Percentiles rank a stretch among this genome's conserved stretches.
phyloP scores from a whole-genome alignment of 2,888 invertebrate species.

The Tachina fera region DNA sequence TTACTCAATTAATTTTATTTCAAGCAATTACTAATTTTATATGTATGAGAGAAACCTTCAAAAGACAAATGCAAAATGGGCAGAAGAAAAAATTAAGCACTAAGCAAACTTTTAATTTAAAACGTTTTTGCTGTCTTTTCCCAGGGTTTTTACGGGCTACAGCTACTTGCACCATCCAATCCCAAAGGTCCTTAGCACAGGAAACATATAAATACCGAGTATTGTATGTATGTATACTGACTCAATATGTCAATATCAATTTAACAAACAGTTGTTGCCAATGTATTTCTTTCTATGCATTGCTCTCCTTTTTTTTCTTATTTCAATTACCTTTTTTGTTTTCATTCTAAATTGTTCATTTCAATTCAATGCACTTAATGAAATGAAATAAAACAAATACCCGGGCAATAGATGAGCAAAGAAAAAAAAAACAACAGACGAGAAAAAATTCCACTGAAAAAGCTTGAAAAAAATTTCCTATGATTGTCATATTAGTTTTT shows the following conservation, averaged over 20 bases:
- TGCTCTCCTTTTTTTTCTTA: slow-evolving; percentile 27
- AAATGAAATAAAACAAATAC: slow-evolving; percentile 40
- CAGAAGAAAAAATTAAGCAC: not conserved
- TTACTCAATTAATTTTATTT: slow-evolving; percentile 58
- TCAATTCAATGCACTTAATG: slow-evolving; percentile 58
- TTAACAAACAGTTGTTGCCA: slow-evolving; percentile 62
- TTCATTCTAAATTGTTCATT: slow-evolving; percentile 47
- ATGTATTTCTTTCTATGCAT: slow-evolving; percentile 28
- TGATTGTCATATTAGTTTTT: slow-evolving; percentile 48
- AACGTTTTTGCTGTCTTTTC: slow-evolving; percentile 3
- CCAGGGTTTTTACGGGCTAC: slow-evolving; percentile 28
- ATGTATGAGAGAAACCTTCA: slow-evolving; percentile 46
- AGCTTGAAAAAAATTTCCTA: slow-evolving; percentile 54
- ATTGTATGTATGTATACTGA: slow-evolving; percentile 43
- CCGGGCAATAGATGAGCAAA: slow-evolving; percentile 31
- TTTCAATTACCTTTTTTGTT: slow-evolving; percentile 33
- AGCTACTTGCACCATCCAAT: slow-evolving; percentile 12
- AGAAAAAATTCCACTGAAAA: slow-evolving; percentile 55
- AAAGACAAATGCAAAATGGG: not conserved
- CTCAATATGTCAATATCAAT: slow-evolving; percentile 65
- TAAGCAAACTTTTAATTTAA: slow-evolving; percentile 43
- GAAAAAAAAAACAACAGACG: not conserved
- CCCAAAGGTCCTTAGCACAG: slow-evolving; percentile 53
- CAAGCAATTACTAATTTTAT: slow-evolving; percentile 53
- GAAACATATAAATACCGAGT: slow-evolving; percentile 46